Evolutionary conservation across 2,888 invertebrate species (phyloP).

Genomic region (Nomada fucata): DNA sequence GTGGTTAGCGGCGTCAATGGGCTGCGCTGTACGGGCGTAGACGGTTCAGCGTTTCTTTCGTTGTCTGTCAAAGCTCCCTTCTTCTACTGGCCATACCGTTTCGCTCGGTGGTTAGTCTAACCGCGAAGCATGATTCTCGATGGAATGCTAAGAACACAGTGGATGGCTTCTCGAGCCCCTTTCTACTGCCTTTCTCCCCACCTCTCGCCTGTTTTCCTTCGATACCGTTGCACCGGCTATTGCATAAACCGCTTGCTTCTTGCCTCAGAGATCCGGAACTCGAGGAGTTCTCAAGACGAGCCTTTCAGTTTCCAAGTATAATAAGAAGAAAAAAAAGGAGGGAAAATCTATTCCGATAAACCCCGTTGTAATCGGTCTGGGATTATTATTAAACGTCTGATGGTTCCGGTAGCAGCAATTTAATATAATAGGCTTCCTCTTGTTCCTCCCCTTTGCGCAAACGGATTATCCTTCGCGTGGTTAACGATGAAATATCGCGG

Average conservation of each 20-base stretch:
- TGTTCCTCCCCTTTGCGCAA: no score
- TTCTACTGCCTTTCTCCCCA: conserved; percentile 17
- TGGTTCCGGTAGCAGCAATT: conserved; percentile 1
- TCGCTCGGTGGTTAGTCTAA: conserved; percentile 64
- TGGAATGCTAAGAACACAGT: conserved; percentile 71
- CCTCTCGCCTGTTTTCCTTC: conserved; percentile 20
- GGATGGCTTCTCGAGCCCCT: conserved; percentile 63
- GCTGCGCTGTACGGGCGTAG: conserved; percentile 45
- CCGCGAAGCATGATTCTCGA: conserved; percentile 67
- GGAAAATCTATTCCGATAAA: conserved; percentile 38
- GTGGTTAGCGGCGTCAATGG: conserved; percentile 56
- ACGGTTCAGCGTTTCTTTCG: conserved; percentile 41
- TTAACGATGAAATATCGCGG: background rate
- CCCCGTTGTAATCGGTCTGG: conserved; percentile 10
- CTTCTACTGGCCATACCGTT: conserved; percentile 53
- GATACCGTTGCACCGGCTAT: conserved; percentile 68
- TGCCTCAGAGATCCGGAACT: conserved; percentile 62
- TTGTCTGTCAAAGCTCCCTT: conserved; percentile 48
- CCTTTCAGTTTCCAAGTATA: conserved; percentile 38
- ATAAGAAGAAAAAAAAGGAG: background rate
- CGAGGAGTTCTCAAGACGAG: conserved; percentile 55
- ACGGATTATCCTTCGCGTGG: background rate
- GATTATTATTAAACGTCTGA: conserved; percentile 42
- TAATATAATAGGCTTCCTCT: conserved; percentile 9
- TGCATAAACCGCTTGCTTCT: conserved; percentile 64